Conservation (phyloP, 1,140 invertebrate species). For the Wasmannia auropunctata region DNA sequence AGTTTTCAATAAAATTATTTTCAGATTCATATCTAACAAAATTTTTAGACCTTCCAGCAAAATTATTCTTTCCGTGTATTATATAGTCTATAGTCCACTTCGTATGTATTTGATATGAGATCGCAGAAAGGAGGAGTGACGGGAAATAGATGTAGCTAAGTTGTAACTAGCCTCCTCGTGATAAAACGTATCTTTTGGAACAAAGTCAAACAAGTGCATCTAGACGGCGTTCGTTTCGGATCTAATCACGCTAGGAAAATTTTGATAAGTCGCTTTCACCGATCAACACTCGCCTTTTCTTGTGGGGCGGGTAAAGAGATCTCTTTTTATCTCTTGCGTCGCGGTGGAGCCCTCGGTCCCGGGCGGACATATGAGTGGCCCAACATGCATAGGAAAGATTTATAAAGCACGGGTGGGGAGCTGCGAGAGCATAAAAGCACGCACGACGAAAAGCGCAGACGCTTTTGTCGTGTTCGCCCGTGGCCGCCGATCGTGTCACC, state of each 20-base stretch:
- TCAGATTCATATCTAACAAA: no score
- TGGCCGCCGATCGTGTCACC: conserved; percentile 70
- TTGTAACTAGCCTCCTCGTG: not conserved
- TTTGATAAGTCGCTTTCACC: not conserved
- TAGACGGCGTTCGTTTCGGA: not conserved
- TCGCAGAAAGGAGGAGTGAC: not conserved
- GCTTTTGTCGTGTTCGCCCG: conserved; percentile 82
- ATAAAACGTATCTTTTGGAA: not conserved
- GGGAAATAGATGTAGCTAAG: not conserved
- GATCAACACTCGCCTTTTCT: not conserved
- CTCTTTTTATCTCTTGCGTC: conserved; percentile 64
- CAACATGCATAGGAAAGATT: conserved; percentile 50
- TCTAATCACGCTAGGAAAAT: conserved; percentile 1
- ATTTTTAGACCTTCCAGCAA: no score
- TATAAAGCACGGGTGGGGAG: conserved; percentile 58
- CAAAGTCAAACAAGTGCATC: not conserved
- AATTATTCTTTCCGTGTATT: not conserved
- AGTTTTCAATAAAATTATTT: no score
- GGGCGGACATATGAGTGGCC: conserved; percentile 30
- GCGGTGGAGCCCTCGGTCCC: not conserved
- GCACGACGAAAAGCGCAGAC: conserved; percentile 81
- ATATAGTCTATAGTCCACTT: not conserved
- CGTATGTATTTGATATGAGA: not conserved
- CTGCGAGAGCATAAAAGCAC: conserved; percentile 84
- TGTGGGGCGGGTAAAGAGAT: not conserved